Percentiles rank a stretch among this genome's conserved stretches.
These are phyloP conservation scores for Eurois occulta DNA, from an alignment of 2,888 invertebrate species.

Conservation along the genomic window DNA sequence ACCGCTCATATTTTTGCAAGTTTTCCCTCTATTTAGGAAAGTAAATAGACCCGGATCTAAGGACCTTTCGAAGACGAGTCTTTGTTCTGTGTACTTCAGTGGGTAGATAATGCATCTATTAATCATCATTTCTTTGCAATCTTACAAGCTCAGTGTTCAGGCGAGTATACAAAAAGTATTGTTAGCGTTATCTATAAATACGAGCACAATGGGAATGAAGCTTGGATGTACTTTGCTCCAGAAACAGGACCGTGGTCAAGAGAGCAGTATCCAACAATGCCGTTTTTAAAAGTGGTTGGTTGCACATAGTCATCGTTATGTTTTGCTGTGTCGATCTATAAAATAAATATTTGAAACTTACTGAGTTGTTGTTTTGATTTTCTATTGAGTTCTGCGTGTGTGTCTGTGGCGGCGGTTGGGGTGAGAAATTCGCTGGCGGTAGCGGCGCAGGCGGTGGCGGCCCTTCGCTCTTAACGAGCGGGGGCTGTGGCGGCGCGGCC, in stretches of 20 bases:
- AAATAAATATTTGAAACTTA: constrained; percentile 71
- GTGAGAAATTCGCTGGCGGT: constrained; percentile 87
- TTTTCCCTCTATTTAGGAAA: constrained; percentile 18
- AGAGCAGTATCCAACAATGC: background rate
- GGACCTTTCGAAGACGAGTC: background rate
- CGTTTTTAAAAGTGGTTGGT: constrained; percentile 18
- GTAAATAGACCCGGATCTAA: constrained; percentile 25
- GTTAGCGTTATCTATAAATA: constrained; percentile 26
- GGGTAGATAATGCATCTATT: constrained; percentile 8
- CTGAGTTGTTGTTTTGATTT: constrained; percentile 89
- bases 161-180: constrained; percentile 25
- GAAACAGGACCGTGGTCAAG: constrained; percentile 1
- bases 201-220: constrained; percentile 22
- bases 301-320: background rate
- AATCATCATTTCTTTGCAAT: constrained; percentile 19
- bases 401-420: constrained; percentile 84
- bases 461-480: constrained; percentile 89
- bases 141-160: constrained; percentile 1
- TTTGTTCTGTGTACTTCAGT: constrained; percentile 1
- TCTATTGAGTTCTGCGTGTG: constrained; percentile 90
- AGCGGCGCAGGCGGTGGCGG: constrained; percentile 86
- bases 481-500: constrained; percentile 82
- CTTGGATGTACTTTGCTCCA: constrained; percentile 6
- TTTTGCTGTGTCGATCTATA: background rate
- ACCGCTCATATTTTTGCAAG: constrained; percentile 30